Evolutionary conservation across 2,888 invertebrate genomes (phyloP), one percentile per base, ranked within the genome.

Genomic region (Margaritifera margaritifera): DNA sequence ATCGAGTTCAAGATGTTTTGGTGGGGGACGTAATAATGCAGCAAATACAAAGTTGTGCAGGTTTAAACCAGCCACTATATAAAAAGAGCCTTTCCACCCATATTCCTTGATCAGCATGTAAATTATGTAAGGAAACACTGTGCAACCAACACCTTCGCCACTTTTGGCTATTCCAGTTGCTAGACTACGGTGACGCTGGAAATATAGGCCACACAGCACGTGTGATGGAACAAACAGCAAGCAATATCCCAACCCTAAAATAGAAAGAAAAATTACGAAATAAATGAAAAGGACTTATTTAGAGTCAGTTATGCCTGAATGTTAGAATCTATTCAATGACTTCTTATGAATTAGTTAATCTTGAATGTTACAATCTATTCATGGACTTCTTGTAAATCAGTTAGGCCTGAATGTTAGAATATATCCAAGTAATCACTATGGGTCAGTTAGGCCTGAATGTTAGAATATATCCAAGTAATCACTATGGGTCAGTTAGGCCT

Each of bases 191-290:
- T 82, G 71, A 61, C 82, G 78, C 52, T 81, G 70, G 62, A 79
- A 86, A 71, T 84, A 84, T 31, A 83, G 65, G 8, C 84, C 86
- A 60, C 82, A 79, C 27, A 85, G 74, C 11, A 83, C 81, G 59
- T 82, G 83, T 11, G 84, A 84, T 22, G 86, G 84, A 6, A 84
- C 71, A 31, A 81, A 84, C 8, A 74, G 72, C 66, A 84, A 64
- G 67, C 82, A 80, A 62, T 75, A 80, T 1, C 86, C 86, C 62
- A 85, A 60, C 55, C 84, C 85, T 83, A 68, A 11, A 75, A 79
- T 15, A 42, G 15, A 42, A 15, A 42, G 2, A 15, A 42, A 42
- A 31, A 31, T 31, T 31, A 31, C 5, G 5, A 31, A 27, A 31
- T 31, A 8, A 31, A 6, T 31, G 1, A 42, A 42, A 42, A 11